Evolutionary conservation across 2,113 vertebrate genomes (phyloP).

Genomic region (Procavia capensis): DNA sequence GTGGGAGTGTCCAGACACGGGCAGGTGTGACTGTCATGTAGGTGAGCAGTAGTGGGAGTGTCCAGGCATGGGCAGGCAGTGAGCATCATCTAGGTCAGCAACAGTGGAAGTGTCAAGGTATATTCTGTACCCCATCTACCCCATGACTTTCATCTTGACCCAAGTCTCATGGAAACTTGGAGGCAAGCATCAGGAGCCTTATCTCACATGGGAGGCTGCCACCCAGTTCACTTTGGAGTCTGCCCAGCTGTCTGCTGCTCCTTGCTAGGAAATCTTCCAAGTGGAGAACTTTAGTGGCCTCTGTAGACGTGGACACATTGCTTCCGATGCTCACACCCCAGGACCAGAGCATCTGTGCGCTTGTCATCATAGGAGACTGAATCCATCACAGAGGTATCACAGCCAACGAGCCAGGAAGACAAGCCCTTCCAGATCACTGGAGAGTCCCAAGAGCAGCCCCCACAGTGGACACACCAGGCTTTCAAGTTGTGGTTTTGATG

Average conservation of each 20-base stretch:
- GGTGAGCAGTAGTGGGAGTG: too few relatives aligned
- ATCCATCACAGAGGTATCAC: background rate
- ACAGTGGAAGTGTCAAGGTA: too few relatives aligned
- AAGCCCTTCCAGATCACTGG: fast-evolving
- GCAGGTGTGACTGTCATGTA: too few relatives aligned
- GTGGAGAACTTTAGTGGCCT: background rate
- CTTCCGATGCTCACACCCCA: fast-evolving
- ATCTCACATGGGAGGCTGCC: background rate
- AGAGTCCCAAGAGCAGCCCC: background rate
- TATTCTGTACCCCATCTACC: background rate
- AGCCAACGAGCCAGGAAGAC: background rate
- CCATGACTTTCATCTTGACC: background rate
- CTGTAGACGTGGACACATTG: background rate
- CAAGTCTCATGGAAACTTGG: background rate
- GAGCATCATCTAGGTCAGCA: background rate
- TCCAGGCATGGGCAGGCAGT: too few relatives aligned
- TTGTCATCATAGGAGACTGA: fast-evolving
- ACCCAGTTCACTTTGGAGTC: background rate
- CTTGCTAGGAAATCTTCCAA: background rate
- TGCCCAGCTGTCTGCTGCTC: background rate
- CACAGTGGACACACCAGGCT: fast-evolving
- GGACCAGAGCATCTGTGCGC: background rate
- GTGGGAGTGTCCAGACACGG: too few relatives aligned
- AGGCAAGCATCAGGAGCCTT: background rate
- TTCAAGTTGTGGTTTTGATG: background rate